Percentiles rank a stretch among this genome's conserved stretches.
phyloP scores from a whole-genome alignment of 2,797 vertebrate genomes.

The Cuniculus paca region DNA sequence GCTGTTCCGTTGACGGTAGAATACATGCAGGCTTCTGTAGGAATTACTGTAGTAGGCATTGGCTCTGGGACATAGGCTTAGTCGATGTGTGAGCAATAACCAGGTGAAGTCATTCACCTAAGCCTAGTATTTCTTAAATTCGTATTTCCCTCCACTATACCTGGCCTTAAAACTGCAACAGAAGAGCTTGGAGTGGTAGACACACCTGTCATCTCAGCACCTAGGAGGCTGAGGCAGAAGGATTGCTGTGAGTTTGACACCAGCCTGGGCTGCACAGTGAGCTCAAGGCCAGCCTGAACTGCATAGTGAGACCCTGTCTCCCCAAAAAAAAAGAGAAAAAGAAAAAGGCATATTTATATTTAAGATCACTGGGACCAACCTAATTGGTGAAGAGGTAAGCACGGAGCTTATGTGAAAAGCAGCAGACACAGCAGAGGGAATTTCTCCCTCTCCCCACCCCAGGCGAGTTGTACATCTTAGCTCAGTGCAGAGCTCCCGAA shows the following conservation, averaged over 20 bases:
- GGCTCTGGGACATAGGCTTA: background rate
- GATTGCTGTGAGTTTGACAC: background rate
- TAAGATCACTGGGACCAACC: background rate
- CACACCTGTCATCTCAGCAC: background rate
- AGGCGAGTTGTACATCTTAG: background rate
- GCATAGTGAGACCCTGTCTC: background rate
- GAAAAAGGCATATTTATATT: background rate
- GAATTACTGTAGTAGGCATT: background rate
- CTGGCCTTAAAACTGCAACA: background rate
- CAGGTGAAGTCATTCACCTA: background rate
- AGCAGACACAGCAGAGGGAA: background rate
- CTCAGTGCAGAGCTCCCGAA: background rate
- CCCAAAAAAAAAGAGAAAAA: background rate
- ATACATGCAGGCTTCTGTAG: background rate
- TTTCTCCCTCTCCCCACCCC: background rate
- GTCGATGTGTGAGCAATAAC: background rate
- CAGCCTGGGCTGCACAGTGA: background rate
- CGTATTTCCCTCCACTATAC: constrained; percentile 17
- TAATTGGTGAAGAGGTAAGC: background rate
- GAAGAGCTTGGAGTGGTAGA: background rate
- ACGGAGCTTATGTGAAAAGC: background rate
- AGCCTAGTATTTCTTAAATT: background rate
- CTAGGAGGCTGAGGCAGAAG: background rate
- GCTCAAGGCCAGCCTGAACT: background rate
- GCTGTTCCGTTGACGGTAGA: background rate